Evolutionary conservation across 1,140 invertebrate species (phyloP), one percentile per base, ranked within the genome.

Genomic region (Drosophila fuyamai): DNA sequence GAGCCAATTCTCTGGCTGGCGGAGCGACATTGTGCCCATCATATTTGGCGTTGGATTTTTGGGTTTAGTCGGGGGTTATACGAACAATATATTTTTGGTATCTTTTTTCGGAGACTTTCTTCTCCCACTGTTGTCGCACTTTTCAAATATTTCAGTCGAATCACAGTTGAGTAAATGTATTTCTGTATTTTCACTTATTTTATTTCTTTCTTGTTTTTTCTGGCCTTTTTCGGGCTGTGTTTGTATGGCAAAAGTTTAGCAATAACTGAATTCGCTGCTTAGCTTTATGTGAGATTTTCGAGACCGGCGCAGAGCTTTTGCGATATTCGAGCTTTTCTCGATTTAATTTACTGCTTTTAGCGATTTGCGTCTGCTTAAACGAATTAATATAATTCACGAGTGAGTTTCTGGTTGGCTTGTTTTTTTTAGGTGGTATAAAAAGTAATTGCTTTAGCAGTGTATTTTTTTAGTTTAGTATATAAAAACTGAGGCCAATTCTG

Each of bases 1-100:
- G 56, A 95, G 93, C 91, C 94, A 94, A 73, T 93, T 94, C 92
- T 94, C 93, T 40, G 92, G 92, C 78, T 92, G 92, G 57, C 88
- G 90, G 38, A 92, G 75, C 29, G 91, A 76, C 89, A 92, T 92
- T 57, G 91, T 92, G 76, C 91, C 81, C 91, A 92, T 91, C 91
- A 92, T 92, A 67, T 80, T 71, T 72, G 60, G 68, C 38, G 62
- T 75, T 59, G 32, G 50, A 35, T 57, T 71, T 40, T 18, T 65
- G 23, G 23, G n/a, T 44, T 80, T 72, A 47, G 23, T 44, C 51
- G 16, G 41, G 18, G 48, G 35, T 10, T 63, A 63, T 50, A 40
- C 14, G 8, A 50, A 48, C 13, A 54, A 47, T 18, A 16, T 35
- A 53, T 58, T 48, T 65, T 71, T 44, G 41, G 50, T 59, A 56